phyloP scores from a whole-genome alignment of 2,113 vertebrate genomes.

The Hemibagrus wyckioides region DNA sequence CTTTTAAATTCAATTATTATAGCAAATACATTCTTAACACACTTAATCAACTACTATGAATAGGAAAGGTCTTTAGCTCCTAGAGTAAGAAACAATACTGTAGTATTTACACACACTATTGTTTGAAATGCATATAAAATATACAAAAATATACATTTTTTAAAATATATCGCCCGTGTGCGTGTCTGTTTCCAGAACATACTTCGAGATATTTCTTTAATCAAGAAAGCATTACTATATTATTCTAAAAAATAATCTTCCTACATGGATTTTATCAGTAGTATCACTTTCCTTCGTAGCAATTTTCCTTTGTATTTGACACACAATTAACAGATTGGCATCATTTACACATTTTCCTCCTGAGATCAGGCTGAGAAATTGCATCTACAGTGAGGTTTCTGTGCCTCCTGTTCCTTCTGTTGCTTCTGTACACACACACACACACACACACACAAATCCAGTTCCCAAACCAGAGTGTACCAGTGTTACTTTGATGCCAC shows the following conservation, averaged over 20 bases:
- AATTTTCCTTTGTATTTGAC: conserved; percentile 9
- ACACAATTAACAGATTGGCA: conserved; percentile 4
- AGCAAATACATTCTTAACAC: too few relatives aligned
- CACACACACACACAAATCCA: neutral
- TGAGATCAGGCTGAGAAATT: conserved; percentile 13
- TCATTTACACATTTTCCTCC: conserved; percentile 10
- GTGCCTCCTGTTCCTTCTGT: neutral
- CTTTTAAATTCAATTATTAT: too few relatives aligned
- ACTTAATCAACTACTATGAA: too few relatives aligned
- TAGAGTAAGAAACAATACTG: neutral
- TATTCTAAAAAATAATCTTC: too few relatives aligned
- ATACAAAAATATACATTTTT: too few relatives aligned
- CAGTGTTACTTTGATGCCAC: neutral
- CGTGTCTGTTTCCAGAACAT: too few relatives aligned
- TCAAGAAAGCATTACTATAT: too few relatives aligned
- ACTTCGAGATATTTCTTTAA: too few relatives aligned
- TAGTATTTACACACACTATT: too few relatives aligned
- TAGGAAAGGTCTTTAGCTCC: neutral
- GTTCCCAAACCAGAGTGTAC: neutral
- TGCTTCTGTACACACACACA: neutral
- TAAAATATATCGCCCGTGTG: too few relatives aligned
- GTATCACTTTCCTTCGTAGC: neutral
- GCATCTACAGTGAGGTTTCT: neutral
- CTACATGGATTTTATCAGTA: neutral
- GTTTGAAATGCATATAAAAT: too few relatives aligned